Evolutionary conservation across 2,797 vertebrate species (phyloP).

Genomic region (Crocodylus rhombifer): DNA sequence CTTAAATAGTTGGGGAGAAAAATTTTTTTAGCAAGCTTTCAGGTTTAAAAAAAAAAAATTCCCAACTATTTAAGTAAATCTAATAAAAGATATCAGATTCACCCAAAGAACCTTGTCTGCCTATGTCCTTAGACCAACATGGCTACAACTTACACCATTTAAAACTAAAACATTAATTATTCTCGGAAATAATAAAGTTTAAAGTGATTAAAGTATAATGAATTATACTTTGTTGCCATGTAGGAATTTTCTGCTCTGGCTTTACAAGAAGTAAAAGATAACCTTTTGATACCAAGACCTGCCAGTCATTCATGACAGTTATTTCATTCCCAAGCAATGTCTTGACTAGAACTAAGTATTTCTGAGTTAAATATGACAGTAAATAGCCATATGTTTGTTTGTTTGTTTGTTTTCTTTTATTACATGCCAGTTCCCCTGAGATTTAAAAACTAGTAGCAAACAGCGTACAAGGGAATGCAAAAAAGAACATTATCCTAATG

Average conservation of each 20-base stretch:
- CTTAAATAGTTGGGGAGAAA: too few relatives aligned
- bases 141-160: too few relatives aligned
- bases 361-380: background rate
- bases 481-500: background rate
- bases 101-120: too few relatives aligned
- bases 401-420: background rate
- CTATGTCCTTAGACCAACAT: too few relatives aligned
- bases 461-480: background rate
- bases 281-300: background rate
- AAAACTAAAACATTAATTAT: background rate
- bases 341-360: background rate
- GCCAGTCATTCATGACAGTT: background rate
- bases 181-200: background rate
- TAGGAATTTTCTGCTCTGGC: background rate
- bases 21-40: too few relatives aligned
- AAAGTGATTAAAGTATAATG: background rate
- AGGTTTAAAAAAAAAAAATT: too few relatives aligned
- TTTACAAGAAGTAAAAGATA: background rate
- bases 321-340: background rate
- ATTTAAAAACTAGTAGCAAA: slow-evolving; percentile 6
- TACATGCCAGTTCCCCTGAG: background rate
- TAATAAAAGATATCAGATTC: too few relatives aligned
- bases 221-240: background rate
- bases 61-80: too few relatives aligned
- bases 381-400: background rate